phyloP scores from a whole-genome alignment of 1,140 invertebrate genomes.

The Plutomurus gul region DNA sequence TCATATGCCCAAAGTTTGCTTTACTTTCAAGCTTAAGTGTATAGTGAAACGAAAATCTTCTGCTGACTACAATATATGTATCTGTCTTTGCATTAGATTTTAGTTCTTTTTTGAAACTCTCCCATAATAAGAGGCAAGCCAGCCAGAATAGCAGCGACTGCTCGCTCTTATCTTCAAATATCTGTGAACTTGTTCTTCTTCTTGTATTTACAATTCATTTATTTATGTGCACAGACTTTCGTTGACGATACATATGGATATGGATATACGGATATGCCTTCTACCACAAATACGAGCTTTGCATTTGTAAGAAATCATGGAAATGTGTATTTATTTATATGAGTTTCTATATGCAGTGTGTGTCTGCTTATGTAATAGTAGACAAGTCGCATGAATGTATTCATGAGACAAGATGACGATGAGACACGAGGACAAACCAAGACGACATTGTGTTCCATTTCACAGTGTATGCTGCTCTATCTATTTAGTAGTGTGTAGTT shows the following conservation, averaged over 20 bases:
- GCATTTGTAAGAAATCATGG: too few relatives aligned
- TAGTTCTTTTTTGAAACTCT: not conserved
- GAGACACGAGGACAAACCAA: conserved; percentile 25
- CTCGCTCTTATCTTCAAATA: not conserved
- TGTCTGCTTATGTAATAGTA: not conserved
- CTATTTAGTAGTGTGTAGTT: not conserved
- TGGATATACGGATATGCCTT: too few relatives aligned
- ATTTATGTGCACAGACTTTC: not conserved
- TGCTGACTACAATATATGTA: too few relatives aligned
- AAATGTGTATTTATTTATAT: too few relatives aligned
- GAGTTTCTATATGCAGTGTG: too few relatives aligned
- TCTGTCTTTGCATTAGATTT: not conserved
- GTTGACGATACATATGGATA: not conserved
- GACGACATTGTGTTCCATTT: not conserved
- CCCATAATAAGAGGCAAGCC: not conserved
- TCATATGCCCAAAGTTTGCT: conserved; percentile 14
- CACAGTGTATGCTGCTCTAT: not conserved
- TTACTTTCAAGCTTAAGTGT: conserved; percentile 6
- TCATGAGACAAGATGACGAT: conserved; percentile 26
- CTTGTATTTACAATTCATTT: conserved; percentile 18
- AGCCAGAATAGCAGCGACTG: too few relatives aligned
- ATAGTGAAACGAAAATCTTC: too few relatives aligned
- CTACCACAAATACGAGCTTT: too few relatives aligned
- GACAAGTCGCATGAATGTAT: conserved; percentile 17
- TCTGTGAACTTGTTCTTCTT: conserved; percentile 20